A percentile compares a stretch with the other conserved stretches of the same genome.
Conservation (phyloP, 64 coral and sea anemone genomes). For the Acropora yongei region DNA sequence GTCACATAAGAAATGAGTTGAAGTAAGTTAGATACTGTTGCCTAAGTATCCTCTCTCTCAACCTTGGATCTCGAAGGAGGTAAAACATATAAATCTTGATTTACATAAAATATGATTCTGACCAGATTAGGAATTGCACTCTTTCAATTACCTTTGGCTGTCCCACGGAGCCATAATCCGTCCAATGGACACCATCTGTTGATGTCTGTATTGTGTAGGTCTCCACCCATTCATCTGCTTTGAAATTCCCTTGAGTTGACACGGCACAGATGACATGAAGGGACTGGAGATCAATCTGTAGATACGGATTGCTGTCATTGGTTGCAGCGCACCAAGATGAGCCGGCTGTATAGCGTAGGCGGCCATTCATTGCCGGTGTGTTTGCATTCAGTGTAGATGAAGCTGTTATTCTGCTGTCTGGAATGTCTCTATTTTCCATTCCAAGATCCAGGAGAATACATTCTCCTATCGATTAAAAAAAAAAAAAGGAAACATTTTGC, state of each 20-base stretch:
- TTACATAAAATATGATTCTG: too few species aligned
- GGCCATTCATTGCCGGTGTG: constrained; percentile 46
- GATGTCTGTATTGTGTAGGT: constrained; percentile 50
- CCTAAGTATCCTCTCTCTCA: too few species aligned
- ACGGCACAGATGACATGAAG: constrained; percentile 58
- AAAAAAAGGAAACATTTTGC: neutral
- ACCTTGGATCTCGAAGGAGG: too few species aligned
- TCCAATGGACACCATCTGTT: constrained; percentile 30
- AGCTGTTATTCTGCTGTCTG: constrained; percentile 10
- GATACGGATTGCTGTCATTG: constrained; percentile 57
- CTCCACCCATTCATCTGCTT: constrained; percentile 64
- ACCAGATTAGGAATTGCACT: neutral
- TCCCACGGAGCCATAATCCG: constrained; percentile 20
- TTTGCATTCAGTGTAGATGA: constrained; percentile 25
- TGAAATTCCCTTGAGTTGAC: constrained; percentile 64
- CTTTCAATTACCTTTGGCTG: neutral
- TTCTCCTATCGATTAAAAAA: neutral
- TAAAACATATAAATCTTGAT: too few species aligned
- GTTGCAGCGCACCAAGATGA: constrained; percentile 68
- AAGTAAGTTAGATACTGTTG: too few species aligned
- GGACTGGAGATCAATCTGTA: constrained; percentile 67
- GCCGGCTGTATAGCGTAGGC: constrained; percentile 42
- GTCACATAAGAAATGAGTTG: too few species aligned
- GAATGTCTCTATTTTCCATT: neutral
- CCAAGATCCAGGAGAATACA: constrained; percentile 28